Base-by-base conservation (phyloP, 1,140 invertebrate species). In the Drosophila virilis region DNA sequence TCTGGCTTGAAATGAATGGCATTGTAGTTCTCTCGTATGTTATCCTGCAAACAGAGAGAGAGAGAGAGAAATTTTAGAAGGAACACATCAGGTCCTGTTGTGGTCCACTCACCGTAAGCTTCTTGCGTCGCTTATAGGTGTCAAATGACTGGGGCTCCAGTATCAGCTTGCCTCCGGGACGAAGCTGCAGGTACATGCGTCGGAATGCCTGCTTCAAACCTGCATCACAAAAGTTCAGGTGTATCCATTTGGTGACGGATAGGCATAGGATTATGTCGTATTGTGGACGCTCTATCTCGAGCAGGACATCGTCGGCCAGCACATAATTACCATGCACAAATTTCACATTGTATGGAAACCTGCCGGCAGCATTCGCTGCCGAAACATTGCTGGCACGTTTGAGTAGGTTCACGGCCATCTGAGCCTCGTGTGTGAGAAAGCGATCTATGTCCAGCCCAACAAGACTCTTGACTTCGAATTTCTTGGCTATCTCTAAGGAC, bases 211-310 rank as follows among this genome's bases (percentile, higher is more conserved):
- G 94, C 92, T 98, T 99, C 10, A 99, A 90, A 1, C 98, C 99
- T n/a, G 94, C 94, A 93, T 99, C 99, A 28, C 98, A 97, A 94
- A 96, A 98, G 93, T 99, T 99, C 5, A 99, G 93, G 92, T 99
- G 99, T 82, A 99, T 95, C 98, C 99, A 99, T 93, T 99, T 99
- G 1, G 98, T 99, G 15, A 99, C 95, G 13, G 97, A 98, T 2
- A 99, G 93, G 89, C 98, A 99, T 1, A 99, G 92, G 72, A 99
- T 99, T 15, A 96, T 94, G 93, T 99, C 98, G 92, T 97, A 99
- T 91, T 99, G 97, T 28, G 97, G 95, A 67, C 95, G 95, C 85
- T 98, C 97, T 37, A 95, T 93, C 17, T 96, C 94, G 1, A 98
- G 84, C 50, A 97, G 92, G 5, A 96, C 94, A 88, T 99, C 98